These are phyloP conservation scores for Nerophis ophidion DNA, from an alignment of 2,113 vertebrate species.

Conservation along the genomic window DNA sequence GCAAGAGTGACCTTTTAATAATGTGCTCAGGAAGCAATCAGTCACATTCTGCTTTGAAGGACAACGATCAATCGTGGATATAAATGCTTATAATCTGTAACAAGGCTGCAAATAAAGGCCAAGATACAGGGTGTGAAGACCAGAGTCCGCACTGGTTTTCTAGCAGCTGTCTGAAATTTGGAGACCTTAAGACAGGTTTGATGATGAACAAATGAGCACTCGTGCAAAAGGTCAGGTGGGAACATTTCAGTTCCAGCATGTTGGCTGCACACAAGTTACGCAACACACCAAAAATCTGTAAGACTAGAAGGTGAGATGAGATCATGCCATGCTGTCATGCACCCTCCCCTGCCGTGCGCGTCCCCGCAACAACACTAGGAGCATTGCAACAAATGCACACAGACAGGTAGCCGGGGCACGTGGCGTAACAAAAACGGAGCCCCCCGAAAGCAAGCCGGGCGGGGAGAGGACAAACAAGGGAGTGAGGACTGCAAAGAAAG, in stretches of 20 bases:
- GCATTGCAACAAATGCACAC: conserved; percentile 50
- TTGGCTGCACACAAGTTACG: conserved; percentile 45
- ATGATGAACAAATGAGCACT: too few species aligned
- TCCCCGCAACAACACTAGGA: conserved; percentile 30
- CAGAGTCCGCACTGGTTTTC: not conserved
- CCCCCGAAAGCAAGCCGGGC: conserved; percentile 38
- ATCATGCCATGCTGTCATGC: conserved; percentile 43
- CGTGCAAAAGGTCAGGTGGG: conserved; percentile 45
- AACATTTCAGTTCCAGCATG: conserved; percentile 14
- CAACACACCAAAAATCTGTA: conserved; percentile 49
- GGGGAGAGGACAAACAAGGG: conserved; percentile 13
- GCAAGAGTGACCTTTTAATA: too few species aligned
- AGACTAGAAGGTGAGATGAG: conserved; percentile 34
- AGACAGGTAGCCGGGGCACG: conserved; percentile 43
- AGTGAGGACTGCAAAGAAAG: conserved; percentile 10
- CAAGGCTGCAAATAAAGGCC: not conserved
- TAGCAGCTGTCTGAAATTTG: not conserved
- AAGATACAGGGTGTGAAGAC: not conserved
- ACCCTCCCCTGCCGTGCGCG: conserved; percentile 1
- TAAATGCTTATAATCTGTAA: too few species aligned
- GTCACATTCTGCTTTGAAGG: not conserved
- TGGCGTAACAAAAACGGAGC: conserved; percentile 20
- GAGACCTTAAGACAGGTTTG: too few species aligned
- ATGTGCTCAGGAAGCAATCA: not conserved
- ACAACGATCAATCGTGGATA: not conserved